phyloP scores from a whole-genome alignment of 2,113 vertebrate genomes.

The Camelus bactrianus region DNA sequence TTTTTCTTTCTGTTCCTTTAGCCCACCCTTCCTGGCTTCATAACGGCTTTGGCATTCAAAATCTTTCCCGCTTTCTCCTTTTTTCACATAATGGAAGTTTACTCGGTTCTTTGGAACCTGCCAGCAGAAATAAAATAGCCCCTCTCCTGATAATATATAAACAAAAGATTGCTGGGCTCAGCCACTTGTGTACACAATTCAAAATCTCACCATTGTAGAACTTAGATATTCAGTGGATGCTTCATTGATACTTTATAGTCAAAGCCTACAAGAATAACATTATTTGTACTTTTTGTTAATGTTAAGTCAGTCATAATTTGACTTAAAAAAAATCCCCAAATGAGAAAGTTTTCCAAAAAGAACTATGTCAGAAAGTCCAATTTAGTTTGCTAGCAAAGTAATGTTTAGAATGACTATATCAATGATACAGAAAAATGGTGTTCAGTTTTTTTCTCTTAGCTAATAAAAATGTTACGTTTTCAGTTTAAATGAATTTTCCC shows the following conservation, averaged over 20 bases:
- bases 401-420: not conserved
- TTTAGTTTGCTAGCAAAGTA: not conserved
- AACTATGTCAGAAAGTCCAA: not conserved
- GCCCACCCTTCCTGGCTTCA: not conserved
- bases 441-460: not conserved
- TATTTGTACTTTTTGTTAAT: not conserved
- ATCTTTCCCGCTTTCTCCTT: not conserved
- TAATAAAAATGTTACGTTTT: slow-evolving; percentile 35
- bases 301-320: not conserved
- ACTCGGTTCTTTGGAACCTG: not conserved
- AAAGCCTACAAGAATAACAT: not conserved
- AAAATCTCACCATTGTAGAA: not conserved
- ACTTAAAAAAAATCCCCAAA: not conserved
- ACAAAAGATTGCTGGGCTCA: not conserved
- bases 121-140: not conserved
- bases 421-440: not conserved
- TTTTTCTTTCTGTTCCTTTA: not conserved
- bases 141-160: not conserved
- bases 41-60: not conserved
- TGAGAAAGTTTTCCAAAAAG: not conserved
- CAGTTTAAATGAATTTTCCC: not conserved
- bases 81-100: not conserved
- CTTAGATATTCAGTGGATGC: not conserved
- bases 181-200: not conserved
- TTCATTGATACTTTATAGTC: not conserved